Conservation (phyloP, 2,797 vertebrate species). For the Apodemus agrarius region DNA sequence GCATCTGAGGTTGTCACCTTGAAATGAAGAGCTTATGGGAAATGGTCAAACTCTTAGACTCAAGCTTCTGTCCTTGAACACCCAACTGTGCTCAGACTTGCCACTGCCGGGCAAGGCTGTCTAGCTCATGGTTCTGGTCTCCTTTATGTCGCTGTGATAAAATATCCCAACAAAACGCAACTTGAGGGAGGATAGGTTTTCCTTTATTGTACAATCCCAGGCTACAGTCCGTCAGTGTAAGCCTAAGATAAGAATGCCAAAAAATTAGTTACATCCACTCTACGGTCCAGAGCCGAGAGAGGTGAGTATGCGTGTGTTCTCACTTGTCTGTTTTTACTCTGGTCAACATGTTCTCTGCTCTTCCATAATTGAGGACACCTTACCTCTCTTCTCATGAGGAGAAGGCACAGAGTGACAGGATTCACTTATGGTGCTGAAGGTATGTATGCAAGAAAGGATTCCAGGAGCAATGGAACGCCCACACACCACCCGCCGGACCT, state of each 20-base stretch:
- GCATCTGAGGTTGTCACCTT: neutral
- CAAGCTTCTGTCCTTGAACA: neutral
- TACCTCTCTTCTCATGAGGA: neutral
- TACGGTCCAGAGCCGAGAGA: neutral
- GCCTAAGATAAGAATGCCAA: neutral
- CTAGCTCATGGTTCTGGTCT: neutral
- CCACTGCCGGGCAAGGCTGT: rapidly evolving
- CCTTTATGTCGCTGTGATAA: neutral
- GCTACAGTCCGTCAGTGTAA: neutral
- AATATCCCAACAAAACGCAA: neutral
- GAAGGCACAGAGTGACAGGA: neutral
- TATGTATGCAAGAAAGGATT: slow-evolving; percentile 35
- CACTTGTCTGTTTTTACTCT: neutral
- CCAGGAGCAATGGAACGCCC: slow-evolving; percentile 13
- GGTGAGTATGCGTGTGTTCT: too few relatives aligned
- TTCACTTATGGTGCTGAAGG: rapidly evolving
- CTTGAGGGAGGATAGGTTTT: neutral
- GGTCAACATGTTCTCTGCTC: neutral
- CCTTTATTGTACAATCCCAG: neutral
- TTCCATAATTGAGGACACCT: neutral
- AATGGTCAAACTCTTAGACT: neutral
- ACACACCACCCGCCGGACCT: neutral
- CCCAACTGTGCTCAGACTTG: rapidly evolving
- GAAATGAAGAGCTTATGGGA: neutral
- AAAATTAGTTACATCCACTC: neutral